Conservation (phyloP, 2,888 invertebrate species). For the Ophion slaviceki region DNA sequence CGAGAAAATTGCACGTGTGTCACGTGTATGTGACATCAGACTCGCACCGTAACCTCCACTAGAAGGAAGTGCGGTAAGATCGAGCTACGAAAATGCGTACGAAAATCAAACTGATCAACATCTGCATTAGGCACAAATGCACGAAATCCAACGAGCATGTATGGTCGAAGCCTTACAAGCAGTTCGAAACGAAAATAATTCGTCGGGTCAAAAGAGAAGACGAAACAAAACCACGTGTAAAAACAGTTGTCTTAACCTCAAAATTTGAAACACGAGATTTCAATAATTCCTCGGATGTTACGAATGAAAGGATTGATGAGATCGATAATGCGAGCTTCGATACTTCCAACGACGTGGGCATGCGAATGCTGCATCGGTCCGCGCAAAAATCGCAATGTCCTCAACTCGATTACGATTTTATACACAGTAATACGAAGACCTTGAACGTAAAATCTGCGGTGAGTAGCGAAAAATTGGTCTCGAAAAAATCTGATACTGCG, state of each 20-base stretch:
- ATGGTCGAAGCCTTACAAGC: neutral
- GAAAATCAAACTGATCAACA: conserved; percentile 69
- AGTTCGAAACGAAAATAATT: conserved; percentile 38
- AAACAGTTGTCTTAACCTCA: conserved; percentile 67
- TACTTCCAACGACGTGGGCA: conserved; percentile 45
- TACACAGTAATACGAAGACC: neutral
- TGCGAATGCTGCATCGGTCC: conserved; percentile 49
- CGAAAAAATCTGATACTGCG: neutral
- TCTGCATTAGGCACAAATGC: conserved; percentile 71
- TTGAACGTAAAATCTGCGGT: neutral
- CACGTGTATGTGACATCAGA: conserved; percentile 47
- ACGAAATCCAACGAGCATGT: conserved; percentile 26
- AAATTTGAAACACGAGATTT: conserved; percentile 32
- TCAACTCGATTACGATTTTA: conserved; percentile 36
- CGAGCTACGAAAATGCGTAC: conserved; percentile 54
- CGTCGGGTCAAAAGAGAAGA: conserved; percentile 27
- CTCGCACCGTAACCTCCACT: conserved; percentile 8
- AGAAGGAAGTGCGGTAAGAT: neutral
- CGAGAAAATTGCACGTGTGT: conserved; percentile 29
- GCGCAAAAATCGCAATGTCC: neutral
- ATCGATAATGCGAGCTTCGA: conserved; percentile 5
- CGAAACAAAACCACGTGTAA: conserved; percentile 1
- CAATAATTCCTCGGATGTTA: conserved; percentile 5
- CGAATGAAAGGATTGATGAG: neutral
- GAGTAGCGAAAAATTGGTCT: neutral